Evolutionary conservation across 2,797 vertebrate species (phyloP).

Genomic region (Balearica regulorum): DNA sequence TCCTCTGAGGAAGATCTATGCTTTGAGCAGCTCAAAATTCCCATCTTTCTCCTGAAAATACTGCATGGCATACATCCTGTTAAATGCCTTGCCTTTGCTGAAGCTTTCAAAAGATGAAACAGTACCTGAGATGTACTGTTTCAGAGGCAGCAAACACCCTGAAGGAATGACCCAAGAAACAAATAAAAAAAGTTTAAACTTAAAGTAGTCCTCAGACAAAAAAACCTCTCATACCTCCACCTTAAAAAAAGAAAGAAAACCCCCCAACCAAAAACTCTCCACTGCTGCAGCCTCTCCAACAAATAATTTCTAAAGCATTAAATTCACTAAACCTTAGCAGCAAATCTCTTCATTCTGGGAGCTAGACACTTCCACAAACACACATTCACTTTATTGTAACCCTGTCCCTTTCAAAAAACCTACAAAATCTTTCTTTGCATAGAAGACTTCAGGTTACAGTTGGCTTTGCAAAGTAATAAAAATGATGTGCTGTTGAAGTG

Average conservation of each 20-base stretch:
- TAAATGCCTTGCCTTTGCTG: not conserved
- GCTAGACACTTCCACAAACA: not conserved
- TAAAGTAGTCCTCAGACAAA: not conserved
- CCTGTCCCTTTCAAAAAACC: not conserved
- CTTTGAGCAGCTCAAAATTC: not conserved
- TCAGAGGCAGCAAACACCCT: not conserved
- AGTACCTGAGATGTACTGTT: not conserved
- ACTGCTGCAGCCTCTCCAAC: not conserved
- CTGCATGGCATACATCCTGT: not conserved
- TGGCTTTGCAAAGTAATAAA: not conserved
- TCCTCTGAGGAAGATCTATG: not conserved
- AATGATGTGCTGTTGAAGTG: not conserved
- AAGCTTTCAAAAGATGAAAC: not conserved
- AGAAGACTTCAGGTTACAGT: not conserved
- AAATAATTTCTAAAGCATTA: not conserved
- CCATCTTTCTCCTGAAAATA: not conserved
- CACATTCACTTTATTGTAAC: not conserved
- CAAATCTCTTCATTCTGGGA: not conserved
- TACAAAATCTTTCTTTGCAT: not conserved
- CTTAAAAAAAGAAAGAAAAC: not conserved
- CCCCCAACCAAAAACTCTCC: not conserved
- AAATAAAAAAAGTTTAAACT: not conserved
- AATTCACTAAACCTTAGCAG: not conserved
- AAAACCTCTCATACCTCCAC: not conserved
- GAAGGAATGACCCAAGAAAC: not conserved